phyloP scores from a whole-genome alignment of 2,113 vertebrate species.

The Psettodes erumei region DNA sequence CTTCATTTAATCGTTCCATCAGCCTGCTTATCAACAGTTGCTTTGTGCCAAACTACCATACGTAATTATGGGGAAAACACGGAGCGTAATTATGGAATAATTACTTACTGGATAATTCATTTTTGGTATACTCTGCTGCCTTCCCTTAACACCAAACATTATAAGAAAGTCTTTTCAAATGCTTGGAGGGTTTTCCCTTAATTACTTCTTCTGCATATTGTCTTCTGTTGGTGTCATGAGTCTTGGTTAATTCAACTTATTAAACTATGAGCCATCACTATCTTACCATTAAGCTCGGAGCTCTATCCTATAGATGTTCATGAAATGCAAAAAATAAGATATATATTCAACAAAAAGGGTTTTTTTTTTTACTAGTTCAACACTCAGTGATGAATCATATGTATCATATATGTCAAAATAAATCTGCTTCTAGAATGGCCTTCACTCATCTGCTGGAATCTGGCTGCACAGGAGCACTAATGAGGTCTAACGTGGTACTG shows the following conservation, averaged over 20 bases:
- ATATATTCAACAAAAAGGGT: no score
- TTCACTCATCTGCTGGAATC: no score
- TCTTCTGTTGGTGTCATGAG: slow-evolving; percentile 20
- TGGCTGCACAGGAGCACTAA: no score
- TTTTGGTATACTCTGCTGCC: slow-evolving; percentile 43
- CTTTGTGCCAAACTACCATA: slow-evolving; percentile 44
- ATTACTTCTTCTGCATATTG: slow-evolving; percentile 7
- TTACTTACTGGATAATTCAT: slow-evolving; percentile 48
- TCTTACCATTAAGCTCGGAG: not conserved
- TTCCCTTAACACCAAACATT: slow-evolving; percentile 24
- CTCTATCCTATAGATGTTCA: not conserved
- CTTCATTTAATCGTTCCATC: slow-evolving; percentile 62
- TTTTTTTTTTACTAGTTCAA: no score
- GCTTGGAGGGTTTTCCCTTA: slow-evolving; percentile 11
- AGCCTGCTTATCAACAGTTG: slow-evolving; percentile 47
- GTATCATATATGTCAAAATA: no score
- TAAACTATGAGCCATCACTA: not conserved
- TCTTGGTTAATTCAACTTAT: slow-evolving; percentile 22
- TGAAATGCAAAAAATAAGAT: no score
- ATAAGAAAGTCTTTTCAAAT: slow-evolving; percentile 16
- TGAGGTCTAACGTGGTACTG: no score
- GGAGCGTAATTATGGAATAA: slow-evolving; percentile 63
- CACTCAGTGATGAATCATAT: no score
- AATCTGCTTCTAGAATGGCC: no score
- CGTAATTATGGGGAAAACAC: slow-evolving; percentile 62